phyloP scores from a whole-genome alignment of 2,113 vertebrate species.

The Lagopus leucura region DNA sequence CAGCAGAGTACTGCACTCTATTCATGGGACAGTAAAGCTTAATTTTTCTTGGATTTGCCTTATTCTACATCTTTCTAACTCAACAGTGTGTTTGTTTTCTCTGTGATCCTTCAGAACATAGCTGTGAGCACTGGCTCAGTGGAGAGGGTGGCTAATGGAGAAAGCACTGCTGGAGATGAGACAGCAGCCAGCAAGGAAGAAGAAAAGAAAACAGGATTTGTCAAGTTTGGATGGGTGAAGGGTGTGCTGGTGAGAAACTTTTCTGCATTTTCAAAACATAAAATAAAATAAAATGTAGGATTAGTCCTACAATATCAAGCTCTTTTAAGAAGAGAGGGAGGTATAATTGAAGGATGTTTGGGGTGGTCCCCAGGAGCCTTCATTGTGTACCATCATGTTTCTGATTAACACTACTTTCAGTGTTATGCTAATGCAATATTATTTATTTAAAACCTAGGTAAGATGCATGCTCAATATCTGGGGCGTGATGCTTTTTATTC shows the following conservation, averaged over 20 bases:
- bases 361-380: background rate
- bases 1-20: background rate
- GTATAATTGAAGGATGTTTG: background rate
- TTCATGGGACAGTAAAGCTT: background rate
- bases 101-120: constrained; percentile 80
- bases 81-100: constrained; percentile 2
- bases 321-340: background rate
- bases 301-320: background rate
- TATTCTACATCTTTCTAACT: background rate
- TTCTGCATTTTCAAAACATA: background rate
- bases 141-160: constrained; percentile 81
- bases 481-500: constrained; percentile 99
- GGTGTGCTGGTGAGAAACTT: constrained; percentile 92
- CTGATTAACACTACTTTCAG: background rate
- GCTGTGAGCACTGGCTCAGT: constrained; percentile 72
- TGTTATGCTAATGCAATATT: background rate
- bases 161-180: constrained; percentile 81
- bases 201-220: constrained; percentile 73
- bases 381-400: background rate
- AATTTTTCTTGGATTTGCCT: background rate
- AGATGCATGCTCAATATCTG: constrained; percentile 99
- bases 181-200: constrained; percentile 75
- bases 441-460: constrained; percentile 81
- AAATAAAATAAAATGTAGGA: background rate
- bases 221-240: constrained; percentile 98